A percentile compares a stretch with the other conserved stretches of the same genome.
Conservation (phyloP, 2,888 invertebrate species). For the Ypsolopha sequella region DNA sequence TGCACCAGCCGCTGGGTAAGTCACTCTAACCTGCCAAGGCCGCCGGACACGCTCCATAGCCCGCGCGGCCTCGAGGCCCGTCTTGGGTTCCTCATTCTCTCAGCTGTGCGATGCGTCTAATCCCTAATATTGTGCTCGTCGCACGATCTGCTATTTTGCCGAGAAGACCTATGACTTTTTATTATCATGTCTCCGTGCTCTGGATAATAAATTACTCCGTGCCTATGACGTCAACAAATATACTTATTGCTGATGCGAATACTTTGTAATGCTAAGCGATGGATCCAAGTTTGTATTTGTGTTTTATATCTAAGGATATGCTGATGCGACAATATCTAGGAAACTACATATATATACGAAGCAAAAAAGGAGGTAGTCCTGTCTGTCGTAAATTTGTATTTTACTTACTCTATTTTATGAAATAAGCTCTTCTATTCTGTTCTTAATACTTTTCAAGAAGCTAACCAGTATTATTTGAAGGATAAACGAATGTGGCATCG, state of each 20-base stretch:
- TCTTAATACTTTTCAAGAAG: too few species aligned
- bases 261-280: background rate
- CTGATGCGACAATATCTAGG: background rate
- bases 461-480: too few species aligned
- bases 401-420: too few species aligned
- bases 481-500: too few species aligned
- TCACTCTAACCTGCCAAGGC: slow-evolving; percentile 13
- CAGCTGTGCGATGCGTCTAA: background rate
- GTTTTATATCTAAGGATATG: background rate
- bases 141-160: background rate
- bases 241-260: background rate
- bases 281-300: background rate
- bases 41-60: background rate
- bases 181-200: background rate
- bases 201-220: background rate
- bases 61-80: background rate
- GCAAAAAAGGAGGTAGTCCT: too few species aligned
- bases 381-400: too few species aligned
- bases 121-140: background rate
- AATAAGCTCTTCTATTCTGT: too few species aligned
- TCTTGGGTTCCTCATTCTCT: too few species aligned
- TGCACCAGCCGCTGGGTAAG: slow-evolving; percentile 62
- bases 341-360: background rate
- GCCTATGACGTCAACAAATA: background rate
- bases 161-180: background rate